Evolutionary conservation across 2,888 invertebrate species (phyloP), one percentile per base, ranked within the genome.

Genomic region (Sarcophaga caerulescens): DNA sequence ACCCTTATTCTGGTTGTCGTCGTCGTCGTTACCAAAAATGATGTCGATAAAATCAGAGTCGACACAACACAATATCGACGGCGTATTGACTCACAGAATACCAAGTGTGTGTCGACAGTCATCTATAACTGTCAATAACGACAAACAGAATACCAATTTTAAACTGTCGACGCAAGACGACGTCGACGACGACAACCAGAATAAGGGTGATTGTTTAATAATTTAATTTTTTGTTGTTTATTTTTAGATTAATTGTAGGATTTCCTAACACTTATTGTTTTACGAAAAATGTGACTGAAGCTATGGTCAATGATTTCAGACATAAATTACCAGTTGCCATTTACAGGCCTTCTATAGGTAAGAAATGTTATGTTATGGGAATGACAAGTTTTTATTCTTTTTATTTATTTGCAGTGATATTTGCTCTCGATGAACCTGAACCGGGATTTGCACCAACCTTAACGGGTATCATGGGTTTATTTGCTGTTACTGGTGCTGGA

Each of bases 251-350:
- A 11, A 90, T 89, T 69, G 80, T 88, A 12, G 92, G 92, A 25
- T 92, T 92, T 21, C 98, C 98, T 0, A 99, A 99, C 90, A 98
- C 98, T 0, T 99, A 99, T 91, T 97, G 97, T 0, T 98, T 97
- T 91, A 96, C 98, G 0, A 99, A 99, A 92, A 96, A 97, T 85
- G 90, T 99, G 87, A 97, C 97, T 0, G 99, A 99, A 89, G 95
- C 96, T 77, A 94, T 97, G 11, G 94, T 98, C 0, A 94, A 95
- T 44, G 96, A 97, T 75, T 95, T 96, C 74, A 93, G 90, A 17
- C 94, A 94, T 0, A 92, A 94, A 25, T 91, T 99, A 23, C 98
- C 98, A 0, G 93, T 95, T 0, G 95, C 96, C 35, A 96, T 99
- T 87, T 95, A 96, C 87, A 94, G 98, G 77, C 99, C 99, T 0